These are phyloP conservation scores for Hybognathus amarus DNA, from an alignment of 2,797 vertebrate species.

Conservation along the genomic window DNA sequence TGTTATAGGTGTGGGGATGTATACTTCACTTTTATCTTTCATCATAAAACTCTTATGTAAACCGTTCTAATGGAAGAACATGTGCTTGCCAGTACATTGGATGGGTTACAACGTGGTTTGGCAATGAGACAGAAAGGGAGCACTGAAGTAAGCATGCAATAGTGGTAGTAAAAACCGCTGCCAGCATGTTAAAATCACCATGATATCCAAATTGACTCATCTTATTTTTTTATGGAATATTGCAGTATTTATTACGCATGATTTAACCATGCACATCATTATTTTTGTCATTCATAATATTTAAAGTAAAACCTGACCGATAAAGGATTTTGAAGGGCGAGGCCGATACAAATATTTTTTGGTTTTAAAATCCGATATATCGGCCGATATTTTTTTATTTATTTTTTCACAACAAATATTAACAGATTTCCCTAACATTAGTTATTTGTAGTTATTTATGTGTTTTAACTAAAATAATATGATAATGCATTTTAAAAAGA, in stretches of 20 bases:
- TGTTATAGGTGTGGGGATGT: conserved; percentile 31
- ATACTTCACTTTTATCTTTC: conserved; percentile 44
- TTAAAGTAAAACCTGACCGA: no score
- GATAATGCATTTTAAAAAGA: no score
- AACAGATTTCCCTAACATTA: no score
- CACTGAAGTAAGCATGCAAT: not conserved
- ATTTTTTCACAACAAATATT: no score
- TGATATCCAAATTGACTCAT: not conserved
- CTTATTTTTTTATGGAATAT: not conserved
- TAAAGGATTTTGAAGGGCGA: no score
- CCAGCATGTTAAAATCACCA: not conserved
- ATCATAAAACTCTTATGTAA: conserved; percentile 27
- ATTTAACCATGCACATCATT: not conserved
- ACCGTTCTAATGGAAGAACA: conserved; percentile 47
- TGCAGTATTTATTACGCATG: not conserved
- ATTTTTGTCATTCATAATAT: not conserved
- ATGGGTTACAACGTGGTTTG: conserved; percentile 28
- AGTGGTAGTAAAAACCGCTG: not conserved
- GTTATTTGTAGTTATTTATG: no score
- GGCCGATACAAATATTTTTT: no score
- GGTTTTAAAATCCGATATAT: no score
- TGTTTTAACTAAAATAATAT: no score
- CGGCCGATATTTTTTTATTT: no score
- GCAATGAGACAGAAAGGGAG: conserved; percentile 1
- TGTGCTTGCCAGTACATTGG: conserved; percentile 12